Conservation (phyloP, 1,140 invertebrate genomes). For the Trichoplusia ni region DNA sequence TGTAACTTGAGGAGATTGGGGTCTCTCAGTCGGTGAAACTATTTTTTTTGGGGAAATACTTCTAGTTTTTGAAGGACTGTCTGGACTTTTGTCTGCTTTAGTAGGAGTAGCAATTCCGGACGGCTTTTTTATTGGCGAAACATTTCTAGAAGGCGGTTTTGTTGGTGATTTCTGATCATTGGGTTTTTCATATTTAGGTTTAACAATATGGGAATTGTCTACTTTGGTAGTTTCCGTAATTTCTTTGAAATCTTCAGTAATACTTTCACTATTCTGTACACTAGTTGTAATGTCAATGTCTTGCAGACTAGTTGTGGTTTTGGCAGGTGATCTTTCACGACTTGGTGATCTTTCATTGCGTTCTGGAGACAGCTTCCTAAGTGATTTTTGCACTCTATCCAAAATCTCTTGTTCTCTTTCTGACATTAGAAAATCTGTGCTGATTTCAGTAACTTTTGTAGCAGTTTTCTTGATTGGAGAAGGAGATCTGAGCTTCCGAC, state of each 20-base stretch:
- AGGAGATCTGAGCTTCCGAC: constrained; percentile 39
- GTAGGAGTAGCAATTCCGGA: constrained; percentile 37
- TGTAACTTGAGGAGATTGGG: constrained; percentile 63
- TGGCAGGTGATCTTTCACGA: constrained; percentile 47
- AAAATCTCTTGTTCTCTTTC: constrained; percentile 68
- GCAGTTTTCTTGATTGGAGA: constrained; percentile 47
- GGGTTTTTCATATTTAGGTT: constrained; percentile 43
- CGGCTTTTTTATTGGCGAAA: constrained; percentile 66
- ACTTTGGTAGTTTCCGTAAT: constrained; percentile 34
- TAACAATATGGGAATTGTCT: constrained; percentile 30
- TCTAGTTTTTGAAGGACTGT: constrained; percentile 51
- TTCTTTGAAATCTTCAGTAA: constrained; percentile 32
- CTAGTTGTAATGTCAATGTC: constrained; percentile 44
- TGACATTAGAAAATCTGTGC: constrained; percentile 49
- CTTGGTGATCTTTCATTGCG: constrained; percentile 51
- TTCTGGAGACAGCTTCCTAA: constrained; percentile 64
- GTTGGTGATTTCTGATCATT: constrained; percentile 51
- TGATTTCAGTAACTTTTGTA: constrained; percentile 35
- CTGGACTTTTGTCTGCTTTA: constrained; percentile 43
- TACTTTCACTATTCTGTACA: constrained; percentile 32
- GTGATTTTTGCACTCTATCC: constrained; percentile 61
- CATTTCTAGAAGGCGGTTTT: constrained; percentile 60
- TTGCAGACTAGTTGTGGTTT: constrained; percentile 45
- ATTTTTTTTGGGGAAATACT: constrained; percentile 70
- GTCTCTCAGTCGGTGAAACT: constrained; percentile 50